Conservation (phyloP, 2,888 invertebrate species). For the Catocala fraxini region DNA sequence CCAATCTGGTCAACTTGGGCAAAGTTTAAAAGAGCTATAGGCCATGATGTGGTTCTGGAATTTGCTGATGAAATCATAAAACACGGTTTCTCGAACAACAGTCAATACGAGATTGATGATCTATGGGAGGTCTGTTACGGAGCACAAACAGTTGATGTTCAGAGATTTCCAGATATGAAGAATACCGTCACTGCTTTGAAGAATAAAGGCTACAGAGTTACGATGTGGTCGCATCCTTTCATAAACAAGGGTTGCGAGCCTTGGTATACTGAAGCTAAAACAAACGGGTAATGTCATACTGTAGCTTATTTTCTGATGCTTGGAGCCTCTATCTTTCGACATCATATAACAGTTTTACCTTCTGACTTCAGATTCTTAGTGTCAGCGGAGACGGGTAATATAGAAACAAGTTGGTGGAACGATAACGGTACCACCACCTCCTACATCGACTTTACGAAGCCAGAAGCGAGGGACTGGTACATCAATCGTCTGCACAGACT, state of each 20-base stretch:
- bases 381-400: constrained; percentile 77
- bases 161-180: constrained; percentile 87
- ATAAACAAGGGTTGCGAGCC: constrained; percentile 87
- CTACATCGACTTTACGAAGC: constrained; percentile 91
- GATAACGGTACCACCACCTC: constrained; percentile 83
- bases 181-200: constrained; percentile 75
- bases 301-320: too few relatives aligned
- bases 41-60: constrained; percentile 79
- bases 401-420: constrained; percentile 86
- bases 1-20: constrained; percentile 92
- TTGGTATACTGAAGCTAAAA: constrained; percentile 77
- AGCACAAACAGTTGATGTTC: constrained; percentile 80
- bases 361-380: constrained; percentile 75
- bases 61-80: constrained; percentile 84
- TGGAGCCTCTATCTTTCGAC: too few relatives aligned
- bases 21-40: constrained; percentile 84
- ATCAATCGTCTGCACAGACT: constrained; percentile 81
- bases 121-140: constrained; percentile 90
- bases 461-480: constrained; percentile 89
- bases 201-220: constrained; percentile 85
- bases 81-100: constrained; percentile 79
- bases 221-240: constrained; percentile 90
- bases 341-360: not conserved
- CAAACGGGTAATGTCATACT: constrained; percentile 71
- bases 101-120: constrained; percentile 90